These are phyloP conservation scores for Cassiopea xamachana DNA, from an alignment of 30 jellyfish, hydroid and myxozoan species.

Conservation along the genomic window DNA sequence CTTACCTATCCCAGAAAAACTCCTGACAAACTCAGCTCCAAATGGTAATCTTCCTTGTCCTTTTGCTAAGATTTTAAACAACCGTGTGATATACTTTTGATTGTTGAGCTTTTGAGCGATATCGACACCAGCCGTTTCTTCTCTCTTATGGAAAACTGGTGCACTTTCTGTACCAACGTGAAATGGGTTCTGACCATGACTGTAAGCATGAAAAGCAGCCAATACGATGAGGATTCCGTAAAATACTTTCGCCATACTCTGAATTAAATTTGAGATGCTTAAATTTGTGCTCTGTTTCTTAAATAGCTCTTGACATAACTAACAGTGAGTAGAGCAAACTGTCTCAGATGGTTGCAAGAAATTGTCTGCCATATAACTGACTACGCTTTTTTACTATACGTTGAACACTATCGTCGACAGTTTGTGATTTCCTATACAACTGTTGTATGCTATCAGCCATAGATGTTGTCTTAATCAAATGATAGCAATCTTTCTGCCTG, in stretches of 20 bases:
- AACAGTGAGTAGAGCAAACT: neutral
- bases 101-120: neutral
- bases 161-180: neutral
- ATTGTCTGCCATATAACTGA: neutral
- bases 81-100: conserved; percentile 26
- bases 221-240: neutral
- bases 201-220: conserved; percentile 6
- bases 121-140: neutral
- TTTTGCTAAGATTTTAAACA: conserved; percentile 23
- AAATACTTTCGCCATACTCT: neutral
- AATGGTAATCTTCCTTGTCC: conserved; percentile 47
- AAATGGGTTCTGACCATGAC: neutral
- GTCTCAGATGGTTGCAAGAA: neutral
- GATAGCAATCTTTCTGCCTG: neutral
- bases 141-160: neutral
- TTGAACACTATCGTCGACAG: neutral
- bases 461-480: neutral
- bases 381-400: neutral
- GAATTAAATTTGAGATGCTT: neutral
- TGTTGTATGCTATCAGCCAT: neutral
- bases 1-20: conserved; percentile 63
- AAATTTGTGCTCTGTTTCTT: neutral
- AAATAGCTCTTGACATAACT: neutral
- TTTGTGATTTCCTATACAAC: neutral
- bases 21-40: conserved; percentile 75